A percentile compares a stretch with the other conserved stretches of the same genome.
phyloP scores from a whole-genome alignment of 2,888 invertebrate genomes.

The Deilephila elpenor region DNA sequence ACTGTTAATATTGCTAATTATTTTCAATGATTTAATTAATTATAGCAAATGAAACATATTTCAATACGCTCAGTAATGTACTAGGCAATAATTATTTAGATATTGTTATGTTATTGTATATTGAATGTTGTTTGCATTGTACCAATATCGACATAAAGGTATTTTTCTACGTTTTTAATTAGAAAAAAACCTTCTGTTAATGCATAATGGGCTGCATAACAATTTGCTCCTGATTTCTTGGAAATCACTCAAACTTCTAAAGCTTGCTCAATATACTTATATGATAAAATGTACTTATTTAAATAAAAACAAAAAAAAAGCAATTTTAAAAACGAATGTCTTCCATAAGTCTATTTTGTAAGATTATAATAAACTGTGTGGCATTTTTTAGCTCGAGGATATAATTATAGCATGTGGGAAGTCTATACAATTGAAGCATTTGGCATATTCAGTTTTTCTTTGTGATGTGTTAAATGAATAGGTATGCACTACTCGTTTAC shows the following conservation, averaged over 20 bases:
- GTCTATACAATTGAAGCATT: no score
- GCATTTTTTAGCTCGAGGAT: no score
- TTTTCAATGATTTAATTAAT: constrained; percentile 35
- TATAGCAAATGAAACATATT: constrained; percentile 37
- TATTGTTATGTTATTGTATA: background rate
- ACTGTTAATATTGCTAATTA: constrained; percentile 41
- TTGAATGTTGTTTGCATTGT: background rate
- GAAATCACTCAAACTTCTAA: background rate
- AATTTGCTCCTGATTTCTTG: background rate
- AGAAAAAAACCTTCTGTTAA: background rate
- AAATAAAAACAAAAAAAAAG: no score
- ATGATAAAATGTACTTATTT: constrained; percentile 4
- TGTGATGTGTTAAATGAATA: no score
- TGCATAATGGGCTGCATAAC: background rate
- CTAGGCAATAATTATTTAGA: constrained; percentile 11
- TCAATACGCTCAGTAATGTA: background rate
- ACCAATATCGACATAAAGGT: background rate
- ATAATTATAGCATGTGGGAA: no score
- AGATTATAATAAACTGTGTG: no score
- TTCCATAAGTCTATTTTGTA: no score
- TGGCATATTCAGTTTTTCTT: no score
- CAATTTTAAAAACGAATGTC: no score
- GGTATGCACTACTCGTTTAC: no score
- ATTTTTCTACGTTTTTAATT: background rate
- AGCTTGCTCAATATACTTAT: constrained; percentile 1